Base-by-base conservation (phyloP, 2,888 invertebrate genomes). In the Autographa gamma region DNA sequence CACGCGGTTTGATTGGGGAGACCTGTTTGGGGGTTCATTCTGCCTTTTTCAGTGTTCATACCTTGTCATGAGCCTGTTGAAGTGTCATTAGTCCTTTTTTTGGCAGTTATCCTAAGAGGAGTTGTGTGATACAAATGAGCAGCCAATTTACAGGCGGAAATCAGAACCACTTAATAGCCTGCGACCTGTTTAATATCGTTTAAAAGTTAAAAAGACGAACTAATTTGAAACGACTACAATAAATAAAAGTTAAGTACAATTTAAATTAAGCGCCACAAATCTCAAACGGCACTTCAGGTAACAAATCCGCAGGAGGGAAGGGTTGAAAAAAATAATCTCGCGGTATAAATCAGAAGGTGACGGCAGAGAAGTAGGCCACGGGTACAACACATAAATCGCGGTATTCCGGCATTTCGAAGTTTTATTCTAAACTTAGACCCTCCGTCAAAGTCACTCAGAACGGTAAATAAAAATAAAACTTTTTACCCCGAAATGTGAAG, bases 381-480 rank as follows among this genome's bases (percentile, higher is more conserved):
- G 84, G 80, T 73, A 76, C 72, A 60, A 66, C 77, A 74, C 84
- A 83, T 85, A 86, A 86, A 88, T 86, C 85, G 86, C 80, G 74
- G 71, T 83, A 84, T 88, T 86, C 83, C 84, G 84, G 83, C 82
- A 74, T 85, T 81, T 73, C 81, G 86, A 88, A 89, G 86, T 90
- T 90, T 88, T 89, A 88, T 89, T 89, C 86, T 85, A 89, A 92
- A 93, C 90, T 92, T 88, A 84, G 85, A 84, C 89, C 93, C 92
- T 92, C 88, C 93, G 91, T 93, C 93, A 93, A 92, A 93, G 91
- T 92, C 92, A 89, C 83, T 86, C 74, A 74, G 83, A 77, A 86
- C 79, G 87, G 90, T 90, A 91, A 92, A 92, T 92, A 92, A 92
- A 91, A 92, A 93, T 75, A 69, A 90, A 85, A 91, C 90, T 89